phyloP scores from a whole-genome alignment of 2,113 vertebrate species.

The Trogon surrucura region DNA sequence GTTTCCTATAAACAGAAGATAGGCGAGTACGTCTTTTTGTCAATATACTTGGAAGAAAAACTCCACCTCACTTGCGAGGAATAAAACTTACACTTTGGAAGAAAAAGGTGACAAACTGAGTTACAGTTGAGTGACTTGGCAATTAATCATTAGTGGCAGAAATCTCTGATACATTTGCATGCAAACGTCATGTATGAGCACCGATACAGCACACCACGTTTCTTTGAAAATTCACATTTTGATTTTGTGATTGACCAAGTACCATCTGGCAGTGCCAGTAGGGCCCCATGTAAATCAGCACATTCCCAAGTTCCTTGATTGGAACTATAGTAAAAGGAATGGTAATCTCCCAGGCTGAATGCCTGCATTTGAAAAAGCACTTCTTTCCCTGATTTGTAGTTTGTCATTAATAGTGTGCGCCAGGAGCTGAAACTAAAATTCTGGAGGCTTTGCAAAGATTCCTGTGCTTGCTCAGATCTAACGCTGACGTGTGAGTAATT shows the following conservation, averaged over 20 bases:
- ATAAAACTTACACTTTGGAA: neutral
- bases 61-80: neutral
- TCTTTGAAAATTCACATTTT: conserved; percentile 27
- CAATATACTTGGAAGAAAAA: neutral
- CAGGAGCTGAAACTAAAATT: neutral
- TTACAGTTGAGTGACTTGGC: neutral
- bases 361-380: conserved; percentile 36
- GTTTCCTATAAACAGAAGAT: neutral
- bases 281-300: conserved; percentile 46
- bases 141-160: neutral
- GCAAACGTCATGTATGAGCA: neutral
- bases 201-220: fast-evolving
- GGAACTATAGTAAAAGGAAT: conserved; percentile 7
- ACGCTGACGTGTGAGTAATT: conserved; percentile 34
- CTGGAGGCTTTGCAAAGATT: neutral
- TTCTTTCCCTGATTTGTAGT: conserved; percentile 14
- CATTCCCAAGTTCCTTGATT: conserved; percentile 24
- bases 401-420: neutral
- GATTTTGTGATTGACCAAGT: conserved; percentile 21
- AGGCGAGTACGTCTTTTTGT: neutral
- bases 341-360: conserved; percentile 35
- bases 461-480: conserved; percentile 2
- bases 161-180: neutral
- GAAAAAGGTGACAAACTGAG: neutral
- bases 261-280: conserved; percentile 8